Evolutionary conservation across 2,888 invertebrate genomes (phyloP).

Genomic region (Metalampra italica): DNA sequence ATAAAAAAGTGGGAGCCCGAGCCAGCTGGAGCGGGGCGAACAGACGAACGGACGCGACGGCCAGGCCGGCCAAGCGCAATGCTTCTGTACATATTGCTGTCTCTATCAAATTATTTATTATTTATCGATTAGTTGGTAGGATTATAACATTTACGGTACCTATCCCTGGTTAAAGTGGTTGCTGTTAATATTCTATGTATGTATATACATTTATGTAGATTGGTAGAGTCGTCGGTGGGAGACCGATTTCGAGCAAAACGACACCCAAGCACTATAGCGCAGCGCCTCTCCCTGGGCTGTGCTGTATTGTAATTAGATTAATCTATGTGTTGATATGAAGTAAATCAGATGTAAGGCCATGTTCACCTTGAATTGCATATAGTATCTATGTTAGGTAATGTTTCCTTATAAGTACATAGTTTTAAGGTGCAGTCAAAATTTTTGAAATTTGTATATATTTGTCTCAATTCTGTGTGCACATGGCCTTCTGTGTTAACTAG

Average conservation of each 20-base stretch:
- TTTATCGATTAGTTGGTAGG: slow-evolving; percentile 63
- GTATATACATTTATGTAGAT: slow-evolving; percentile 33
- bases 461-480: slow-evolving; percentile 47
- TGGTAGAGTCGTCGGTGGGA: slow-evolving; percentile 17
- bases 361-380: slow-evolving; percentile 30
- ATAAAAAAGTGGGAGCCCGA: not conserved
- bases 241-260: slow-evolving; percentile 15
- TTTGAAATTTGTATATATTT: slow-evolving; percentile 39
- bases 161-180: slow-evolving; percentile 33
- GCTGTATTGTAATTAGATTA: slow-evolving; percentile 7
- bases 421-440: slow-evolving; percentile 43
- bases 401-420: slow-evolving; percentile 25
- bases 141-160: slow-evolving; percentile 33
- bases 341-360: slow-evolving; percentile 30
- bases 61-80: slow-evolving; percentile 40
- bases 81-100: slow-evolving; percentile 75
- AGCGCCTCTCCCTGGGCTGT: slow-evolving; percentile 13
- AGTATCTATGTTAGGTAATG: slow-evolving; percentile 34
- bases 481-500: slow-evolving; percentile 26
- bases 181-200: slow-evolving; percentile 45
- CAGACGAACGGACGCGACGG: slow-evolving; percentile 22
- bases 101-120: slow-evolving; percentile 71
- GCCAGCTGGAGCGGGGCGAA: slow-evolving; percentile 24
- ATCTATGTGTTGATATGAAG: slow-evolving; percentile 32
- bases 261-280: slow-evolving; percentile 18